A percentile compares a stretch with the other conserved stretches of the same genome.
phyloP scores from a whole-genome alignment of 2,888 invertebrate genomes.

The Penaeus monodon region DNA sequence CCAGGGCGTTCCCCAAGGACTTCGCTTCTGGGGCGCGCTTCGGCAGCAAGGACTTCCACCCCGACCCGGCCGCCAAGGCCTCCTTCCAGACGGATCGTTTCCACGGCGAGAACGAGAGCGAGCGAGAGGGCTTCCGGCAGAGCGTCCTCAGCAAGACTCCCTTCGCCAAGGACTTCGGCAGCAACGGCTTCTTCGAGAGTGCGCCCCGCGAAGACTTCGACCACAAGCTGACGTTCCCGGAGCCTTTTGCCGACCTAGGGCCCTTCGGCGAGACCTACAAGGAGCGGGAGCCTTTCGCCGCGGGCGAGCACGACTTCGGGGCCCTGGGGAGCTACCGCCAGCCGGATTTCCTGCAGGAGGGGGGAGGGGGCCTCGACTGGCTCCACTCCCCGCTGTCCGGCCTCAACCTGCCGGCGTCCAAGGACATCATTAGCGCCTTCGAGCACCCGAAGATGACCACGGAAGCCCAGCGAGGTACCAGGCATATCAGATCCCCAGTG shows the following conservation, averaged over 20 bases:
- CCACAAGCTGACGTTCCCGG: slow-evolving; percentile 27
- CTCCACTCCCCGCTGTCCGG: slow-evolving; percentile 25
- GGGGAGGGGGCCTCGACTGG: slow-evolving; percentile 5
- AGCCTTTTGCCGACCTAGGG: slow-evolving; percentile 15
- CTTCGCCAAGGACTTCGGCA: slow-evolving; percentile 1
- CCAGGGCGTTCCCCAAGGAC: slow-evolving; percentile 14
- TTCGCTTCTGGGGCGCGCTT: neutral
- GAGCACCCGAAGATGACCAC: slow-evolving; percentile 22
- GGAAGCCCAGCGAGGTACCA: slow-evolving; percentile 19
- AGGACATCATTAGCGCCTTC: slow-evolving; percentile 15
- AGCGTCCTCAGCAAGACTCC: slow-evolving; percentile 16
- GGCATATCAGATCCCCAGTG: slow-evolving; percentile 29
- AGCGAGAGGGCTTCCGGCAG: slow-evolving; percentile 2
- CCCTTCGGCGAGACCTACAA: neutral
- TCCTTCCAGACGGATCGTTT: neutral
- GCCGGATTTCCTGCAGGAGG: slow-evolving; percentile 3
- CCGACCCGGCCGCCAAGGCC: neutral
- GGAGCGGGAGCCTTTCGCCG: neutral
- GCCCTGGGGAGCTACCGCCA: too few relatives aligned
- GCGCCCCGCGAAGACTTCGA: slow-evolving; percentile 20
- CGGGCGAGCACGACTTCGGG: too few relatives aligned
- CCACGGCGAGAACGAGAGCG: slow-evolving; percentile 5
- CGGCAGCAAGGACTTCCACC: neutral
- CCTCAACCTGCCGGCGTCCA: slow-evolving; percentile 35
- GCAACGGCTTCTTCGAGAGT: neutral